Percentiles rank a stretch among this genome's conserved stretches.
Conservation (phyloP, 2,888 invertebrate genomes). For the Brachypterus glaber region DNA sequence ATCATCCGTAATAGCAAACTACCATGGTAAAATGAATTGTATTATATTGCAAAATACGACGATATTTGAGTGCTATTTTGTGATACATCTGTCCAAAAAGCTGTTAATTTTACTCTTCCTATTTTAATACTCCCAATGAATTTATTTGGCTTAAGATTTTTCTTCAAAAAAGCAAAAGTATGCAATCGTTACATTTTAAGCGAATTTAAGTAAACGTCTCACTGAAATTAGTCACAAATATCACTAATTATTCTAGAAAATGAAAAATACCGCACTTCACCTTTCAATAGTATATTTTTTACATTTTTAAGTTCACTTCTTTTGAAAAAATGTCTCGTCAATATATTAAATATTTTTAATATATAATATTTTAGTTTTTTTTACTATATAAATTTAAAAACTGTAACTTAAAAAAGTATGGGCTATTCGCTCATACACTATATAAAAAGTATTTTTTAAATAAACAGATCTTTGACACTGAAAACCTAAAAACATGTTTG, state of each 20-base stretch:
- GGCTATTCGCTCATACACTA: constrained; percentile 35
- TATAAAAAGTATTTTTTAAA: constrained; percentile 35
- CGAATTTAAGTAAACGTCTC: constrained; percentile 28
- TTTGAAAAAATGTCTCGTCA: constrained; percentile 32
- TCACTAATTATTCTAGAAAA: constrained; percentile 36
- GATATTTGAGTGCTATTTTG: too few relatives aligned
- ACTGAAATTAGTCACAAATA: constrained; percentile 40
- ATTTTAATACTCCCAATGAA: constrained; percentile 16
- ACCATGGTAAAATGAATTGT: too few relatives aligned
- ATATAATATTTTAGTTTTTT: constrained; percentile 33
- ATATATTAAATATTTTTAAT: constrained; percentile 30
- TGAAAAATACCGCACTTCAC: constrained; percentile 39
- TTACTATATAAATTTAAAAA: too few relatives aligned
- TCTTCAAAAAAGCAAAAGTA: constrained; percentile 23
- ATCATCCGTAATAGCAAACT: too few relatives aligned
- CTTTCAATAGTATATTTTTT: constrained; percentile 29
- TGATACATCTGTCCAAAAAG: too few relatives aligned
- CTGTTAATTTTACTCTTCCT: too few relatives aligned
- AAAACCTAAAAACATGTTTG: too few relatives aligned
- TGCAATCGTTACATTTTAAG: constrained; percentile 22
- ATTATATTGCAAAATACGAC: too few relatives aligned
- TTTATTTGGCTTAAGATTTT: constrained; percentile 14
- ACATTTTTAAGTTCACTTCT: constrained; percentile 33
- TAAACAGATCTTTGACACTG: constrained; percentile 28
- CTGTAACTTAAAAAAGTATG: constrained; percentile 38